Percentiles rank a stretch among this genome's conserved stretches.
Conservation (phyloP, 2,888 invertebrate genomes). For the Gymnosoma rotundatum region DNA sequence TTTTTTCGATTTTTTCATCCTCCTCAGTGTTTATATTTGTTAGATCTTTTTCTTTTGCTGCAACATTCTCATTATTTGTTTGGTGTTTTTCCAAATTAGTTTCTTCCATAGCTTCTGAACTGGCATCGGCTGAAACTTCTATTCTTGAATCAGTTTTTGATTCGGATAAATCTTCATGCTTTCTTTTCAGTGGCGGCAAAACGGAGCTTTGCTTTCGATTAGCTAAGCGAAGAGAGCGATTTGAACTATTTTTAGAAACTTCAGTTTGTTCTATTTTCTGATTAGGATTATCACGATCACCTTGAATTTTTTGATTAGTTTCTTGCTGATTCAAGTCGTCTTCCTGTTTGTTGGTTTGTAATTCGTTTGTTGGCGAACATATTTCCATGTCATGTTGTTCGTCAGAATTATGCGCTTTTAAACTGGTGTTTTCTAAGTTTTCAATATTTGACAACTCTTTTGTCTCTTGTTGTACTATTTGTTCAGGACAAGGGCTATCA, state of each 20-base stretch:
- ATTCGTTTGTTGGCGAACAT: conserved; percentile 32
- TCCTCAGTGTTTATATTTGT: conserved; percentile 14
- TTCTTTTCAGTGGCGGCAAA: conserved; percentile 59
- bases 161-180: conserved; percentile 62
- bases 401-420: not conserved
- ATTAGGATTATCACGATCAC: not conserved
- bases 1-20: not conserved
- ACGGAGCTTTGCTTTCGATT: conserved; percentile 74
- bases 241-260: conserved; percentile 70
- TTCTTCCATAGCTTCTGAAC: conserved; percentile 17
- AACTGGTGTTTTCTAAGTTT: not conserved
- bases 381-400: conserved; percentile 43
- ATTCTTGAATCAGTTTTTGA: conserved; percentile 42
- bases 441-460: conserved; percentile 29
- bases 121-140: conserved; percentile 37
- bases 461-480: not conserved
- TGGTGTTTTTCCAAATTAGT: conserved; percentile 10
- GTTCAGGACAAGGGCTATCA: conserved; percentile 37
- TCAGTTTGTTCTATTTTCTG: conserved; percentile 58
- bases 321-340: conserved; percentile 53
- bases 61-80: conserved; percentile 75
- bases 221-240: conserved; percentile 76
- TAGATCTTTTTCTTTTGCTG: conserved; percentile 70
- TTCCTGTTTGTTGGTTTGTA: conserved; percentile 47
- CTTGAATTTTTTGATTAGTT: conserved; percentile 27